Conservation (phyloP, 2,888 invertebrate species). For the Rapana venosa region DNA sequence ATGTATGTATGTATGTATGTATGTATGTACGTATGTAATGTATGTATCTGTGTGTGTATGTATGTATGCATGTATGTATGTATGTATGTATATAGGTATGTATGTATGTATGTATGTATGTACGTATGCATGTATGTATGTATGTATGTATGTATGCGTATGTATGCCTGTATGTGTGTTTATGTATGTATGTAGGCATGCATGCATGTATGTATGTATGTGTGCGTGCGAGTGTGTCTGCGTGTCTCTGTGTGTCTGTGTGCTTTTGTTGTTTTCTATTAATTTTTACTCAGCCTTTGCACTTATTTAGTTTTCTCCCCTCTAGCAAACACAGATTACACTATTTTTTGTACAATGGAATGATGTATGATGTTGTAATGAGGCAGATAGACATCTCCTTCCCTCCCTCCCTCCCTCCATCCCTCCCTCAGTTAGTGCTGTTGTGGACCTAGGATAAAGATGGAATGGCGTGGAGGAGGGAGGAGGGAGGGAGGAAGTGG, state of each 20-base stretch:
- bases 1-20: neutral
- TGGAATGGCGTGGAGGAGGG: neutral
- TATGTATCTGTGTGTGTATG: neutral
- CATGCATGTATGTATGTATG: neutral
- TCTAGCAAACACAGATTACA: neutral
- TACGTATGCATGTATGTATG: conserved; percentile 1
- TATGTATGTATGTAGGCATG: neutral
- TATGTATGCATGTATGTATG: neutral
- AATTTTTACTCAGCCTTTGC: neutral
- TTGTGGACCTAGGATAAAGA: neutral
- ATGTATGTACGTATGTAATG: too few species aligned
- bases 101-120: neutral
- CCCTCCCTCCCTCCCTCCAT: neutral
- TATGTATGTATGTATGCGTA: conserved; percentile 7
- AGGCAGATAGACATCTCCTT: neutral
- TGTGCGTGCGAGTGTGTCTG: neutral
- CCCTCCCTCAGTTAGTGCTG: neutral
- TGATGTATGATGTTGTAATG: neutral
- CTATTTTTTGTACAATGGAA: neutral
- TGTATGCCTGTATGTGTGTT: neutral
- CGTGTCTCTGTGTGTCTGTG: neutral
- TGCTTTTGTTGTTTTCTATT: neutral
- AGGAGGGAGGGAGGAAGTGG: neutral
- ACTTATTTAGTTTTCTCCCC: too few species aligned
- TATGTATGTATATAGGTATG: neutral